These are phyloP conservation scores for Hydrolagus colliei DNA, from an alignment of 2,797 vertebrate genomes.

Conservation along the genomic window DNA sequence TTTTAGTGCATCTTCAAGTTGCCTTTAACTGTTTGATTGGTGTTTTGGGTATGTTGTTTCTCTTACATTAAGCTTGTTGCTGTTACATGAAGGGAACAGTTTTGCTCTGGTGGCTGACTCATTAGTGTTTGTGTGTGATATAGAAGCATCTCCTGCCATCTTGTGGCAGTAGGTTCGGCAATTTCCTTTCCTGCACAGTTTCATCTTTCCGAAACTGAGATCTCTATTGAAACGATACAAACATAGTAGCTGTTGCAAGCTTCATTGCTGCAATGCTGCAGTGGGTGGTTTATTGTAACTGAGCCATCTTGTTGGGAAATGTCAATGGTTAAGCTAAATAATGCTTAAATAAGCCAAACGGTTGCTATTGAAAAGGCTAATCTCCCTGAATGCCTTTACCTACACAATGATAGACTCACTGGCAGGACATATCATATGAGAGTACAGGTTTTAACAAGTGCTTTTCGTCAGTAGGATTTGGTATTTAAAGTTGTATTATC, in stretches of 20 bases:
- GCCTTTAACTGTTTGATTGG: neutral
- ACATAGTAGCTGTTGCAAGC: neutral
- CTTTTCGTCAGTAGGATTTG: neutral
- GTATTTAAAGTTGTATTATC: neutral
- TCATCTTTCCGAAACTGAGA: neutral
- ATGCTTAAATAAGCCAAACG: neutral
- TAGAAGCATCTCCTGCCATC: conserved; percentile 24
- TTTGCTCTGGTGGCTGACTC: neutral
- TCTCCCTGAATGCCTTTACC: neutral
- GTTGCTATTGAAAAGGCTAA: neutral
- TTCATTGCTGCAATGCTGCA: neutral
- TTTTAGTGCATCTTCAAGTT: conserved; percentile 12
- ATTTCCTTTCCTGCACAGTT: too few species aligned
- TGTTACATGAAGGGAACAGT: too few species aligned
- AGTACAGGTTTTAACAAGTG: neutral
- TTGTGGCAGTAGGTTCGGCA: neutral
- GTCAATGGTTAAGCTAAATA: neutral
- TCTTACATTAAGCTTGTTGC: neutral
- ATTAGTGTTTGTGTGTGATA: neutral
- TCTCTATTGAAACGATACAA: neutral
- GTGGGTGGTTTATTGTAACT: neutral
- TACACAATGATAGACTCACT: neutral
- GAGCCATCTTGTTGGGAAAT: neutral
- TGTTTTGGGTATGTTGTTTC: neutral
- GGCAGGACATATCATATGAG: neutral